These are phyloP conservation scores for Parazoanthus swiftii DNA, from an alignment of 92 coral and sea anemone species.

Conservation along the genomic window DNA sequence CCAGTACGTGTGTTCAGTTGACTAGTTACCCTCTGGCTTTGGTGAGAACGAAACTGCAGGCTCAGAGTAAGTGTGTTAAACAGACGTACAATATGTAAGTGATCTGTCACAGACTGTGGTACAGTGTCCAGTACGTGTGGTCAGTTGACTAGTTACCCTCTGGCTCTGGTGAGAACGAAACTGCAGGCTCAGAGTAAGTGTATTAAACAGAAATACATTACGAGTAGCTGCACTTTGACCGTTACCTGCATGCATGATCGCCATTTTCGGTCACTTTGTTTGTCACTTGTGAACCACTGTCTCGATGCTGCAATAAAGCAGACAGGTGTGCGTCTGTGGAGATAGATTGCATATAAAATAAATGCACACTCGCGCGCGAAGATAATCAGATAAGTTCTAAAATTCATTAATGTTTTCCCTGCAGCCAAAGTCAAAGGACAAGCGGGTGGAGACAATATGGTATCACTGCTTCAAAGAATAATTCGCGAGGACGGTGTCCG, in stretches of 20 bases:
- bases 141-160: slow-evolving; percentile 49
- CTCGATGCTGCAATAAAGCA: no score
- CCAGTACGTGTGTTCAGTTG: slow-evolving; percentile 97
- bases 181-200: slow-evolving; percentile 56
- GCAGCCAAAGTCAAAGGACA: slow-evolving; percentile 64
- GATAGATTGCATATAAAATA: neutral
- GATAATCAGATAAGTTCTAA: neutral
- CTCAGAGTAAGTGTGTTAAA: slow-evolving; percentile 66
- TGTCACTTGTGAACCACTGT: no score
- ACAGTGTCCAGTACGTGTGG: slow-evolving; percentile 48
- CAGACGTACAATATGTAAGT: neutral
- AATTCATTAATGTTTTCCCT: neutral
- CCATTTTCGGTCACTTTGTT: no score
- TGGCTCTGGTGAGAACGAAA: slow-evolving; percentile 50
- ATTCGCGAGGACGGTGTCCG: slow-evolving; percentile 88
- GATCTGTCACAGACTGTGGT: neutral
- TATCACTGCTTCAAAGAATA: slow-evolving; percentile 66
- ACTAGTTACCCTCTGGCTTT: slow-evolving; percentile 95
- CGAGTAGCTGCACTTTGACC: no score
- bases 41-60: slow-evolving; percentile 92
- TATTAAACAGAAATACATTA: neutral
- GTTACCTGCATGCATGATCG: no score
- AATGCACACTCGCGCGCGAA: neutral
- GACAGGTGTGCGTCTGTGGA: no score
- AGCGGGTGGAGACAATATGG: slow-evolving; percentile 77